These are phyloP conservation scores for Eumacrocentrus americanus DNA, from an alignment of 2,888 invertebrate genomes.

Conservation along the genomic window DNA sequence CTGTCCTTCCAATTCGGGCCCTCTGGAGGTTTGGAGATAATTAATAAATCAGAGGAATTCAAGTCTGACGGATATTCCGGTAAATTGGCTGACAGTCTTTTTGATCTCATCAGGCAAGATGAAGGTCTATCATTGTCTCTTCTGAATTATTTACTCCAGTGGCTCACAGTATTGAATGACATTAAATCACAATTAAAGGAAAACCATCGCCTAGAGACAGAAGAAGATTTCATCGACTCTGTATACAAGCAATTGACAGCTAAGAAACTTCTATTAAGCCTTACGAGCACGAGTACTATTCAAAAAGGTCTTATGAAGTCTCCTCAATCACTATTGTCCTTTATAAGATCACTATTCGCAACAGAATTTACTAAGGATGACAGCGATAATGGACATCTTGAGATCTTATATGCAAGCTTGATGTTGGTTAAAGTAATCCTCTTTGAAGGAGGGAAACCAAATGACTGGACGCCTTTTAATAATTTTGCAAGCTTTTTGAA, in stretches of 20 bases:
- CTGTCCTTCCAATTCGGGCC: constrained; percentile 46
- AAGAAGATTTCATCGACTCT: constrained; percentile 42
- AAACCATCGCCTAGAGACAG: constrained; percentile 36
- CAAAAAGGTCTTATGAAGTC: constrained; percentile 54
- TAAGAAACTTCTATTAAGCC: constrained; percentile 53
- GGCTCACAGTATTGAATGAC: constrained; percentile 40
- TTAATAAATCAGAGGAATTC: constrained; percentile 39
- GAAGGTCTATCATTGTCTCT: constrained; percentile 48
- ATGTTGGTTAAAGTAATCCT: constrained; percentile 59
- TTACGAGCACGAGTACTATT: constrained; percentile 52
- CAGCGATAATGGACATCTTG: constrained; percentile 40
- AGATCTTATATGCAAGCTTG: constrained; percentile 54
- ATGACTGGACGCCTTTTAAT: constrained; percentile 46
- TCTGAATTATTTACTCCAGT: constrained; percentile 59
- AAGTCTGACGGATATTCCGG: constrained; percentile 42
- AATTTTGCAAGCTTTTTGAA: constrained; percentile 51
- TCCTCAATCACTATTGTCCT: constrained; percentile 54
- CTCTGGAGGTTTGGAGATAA: constrained; percentile 49
- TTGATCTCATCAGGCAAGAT: constrained; percentile 52
- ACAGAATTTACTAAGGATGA: constrained; percentile 27
- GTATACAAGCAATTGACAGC: constrained; percentile 50
- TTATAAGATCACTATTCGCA: constrained; percentile 55
- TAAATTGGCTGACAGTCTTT: constrained; percentile 53
- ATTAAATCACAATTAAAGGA: constrained; percentile 6
- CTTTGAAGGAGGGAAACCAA: constrained; percentile 40